These are phyloP conservation scores for Drosophila busckii DNA, from an alignment of 1,140 invertebrate species.

Conservation along the genomic window DNA sequence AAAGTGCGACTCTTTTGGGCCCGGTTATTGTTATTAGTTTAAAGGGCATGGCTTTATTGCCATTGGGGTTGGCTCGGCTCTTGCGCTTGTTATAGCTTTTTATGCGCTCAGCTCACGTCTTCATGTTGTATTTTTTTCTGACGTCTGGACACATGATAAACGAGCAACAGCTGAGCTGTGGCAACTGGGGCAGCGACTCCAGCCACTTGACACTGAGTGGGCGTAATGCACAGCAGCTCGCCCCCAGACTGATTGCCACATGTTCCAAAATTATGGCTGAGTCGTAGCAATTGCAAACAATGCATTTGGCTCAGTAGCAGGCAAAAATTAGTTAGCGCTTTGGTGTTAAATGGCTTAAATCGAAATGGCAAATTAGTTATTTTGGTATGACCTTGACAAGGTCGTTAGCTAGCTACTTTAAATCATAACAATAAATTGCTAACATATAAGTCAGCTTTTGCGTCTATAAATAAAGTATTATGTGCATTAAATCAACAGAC, in stretches of 20 bases:
- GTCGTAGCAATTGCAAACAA: too few species aligned
- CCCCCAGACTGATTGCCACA: constrained; percentile 29
- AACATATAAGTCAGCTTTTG: constrained; percentile 12
- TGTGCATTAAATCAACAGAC: constrained; percentile 1
- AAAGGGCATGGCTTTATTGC: constrained; percentile 43
- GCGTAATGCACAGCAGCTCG: constrained; percentile 30
- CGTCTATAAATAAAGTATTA: constrained; percentile 14
- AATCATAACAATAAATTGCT: constrained; percentile 18
- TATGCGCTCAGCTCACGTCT: constrained; percentile 48
- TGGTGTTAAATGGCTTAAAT: constrained; percentile 21
- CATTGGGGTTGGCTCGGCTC: too few species aligned
- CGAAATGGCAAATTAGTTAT: constrained; percentile 17
- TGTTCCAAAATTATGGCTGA: too few species aligned
- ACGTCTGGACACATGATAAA: constrained; percentile 56
- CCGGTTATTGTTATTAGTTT: constrained; percentile 51
- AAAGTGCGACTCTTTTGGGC: too few species aligned
- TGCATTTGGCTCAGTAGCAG: too few species aligned
- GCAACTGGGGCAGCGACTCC: constrained; percentile 4
- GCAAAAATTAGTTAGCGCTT: constrained; percentile 25
- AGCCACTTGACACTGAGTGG: constrained; percentile 48
- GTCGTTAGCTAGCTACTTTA: constrained; percentile 28
- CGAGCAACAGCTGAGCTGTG: constrained; percentile 29
- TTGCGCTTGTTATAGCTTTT: constrained; percentile 13
- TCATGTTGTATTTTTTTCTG: constrained; percentile 31
- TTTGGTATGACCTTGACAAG: constrained; percentile 41